A percentile compares a stretch with the other conserved stretches of the same genome.
Conservation (phyloP, 2,113 vertebrate genomes). For the Mellivora capensis region DNA sequence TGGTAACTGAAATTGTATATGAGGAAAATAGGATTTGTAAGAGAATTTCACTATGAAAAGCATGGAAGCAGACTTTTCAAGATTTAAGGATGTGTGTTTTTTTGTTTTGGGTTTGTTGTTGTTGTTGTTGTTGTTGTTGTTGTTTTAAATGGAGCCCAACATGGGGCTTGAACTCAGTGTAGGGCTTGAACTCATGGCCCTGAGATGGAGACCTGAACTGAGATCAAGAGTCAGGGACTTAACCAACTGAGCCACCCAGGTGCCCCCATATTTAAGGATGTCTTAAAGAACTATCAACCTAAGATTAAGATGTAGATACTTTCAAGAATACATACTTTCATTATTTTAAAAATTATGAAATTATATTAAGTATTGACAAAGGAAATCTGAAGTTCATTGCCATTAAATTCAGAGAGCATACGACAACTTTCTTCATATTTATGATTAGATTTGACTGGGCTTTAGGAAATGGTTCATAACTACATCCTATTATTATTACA, state of each 20-base stretch:
- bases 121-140: too few relatives aligned
- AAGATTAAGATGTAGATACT: neutral
- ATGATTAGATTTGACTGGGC: neutral
- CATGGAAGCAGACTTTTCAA: neutral
- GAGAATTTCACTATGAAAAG: neutral
- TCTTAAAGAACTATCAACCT: neutral
- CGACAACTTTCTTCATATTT: neutral
- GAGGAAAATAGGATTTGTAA: neutral
- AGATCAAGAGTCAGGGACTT: neutral
- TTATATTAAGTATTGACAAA: neutral
- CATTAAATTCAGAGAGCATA: neutral
- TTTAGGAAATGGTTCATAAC: neutral
- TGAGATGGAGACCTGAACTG: neutral
- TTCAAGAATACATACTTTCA: neutral
- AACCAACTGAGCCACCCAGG: neutral
- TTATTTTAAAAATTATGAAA: neutral
- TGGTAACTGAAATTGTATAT: neutral
- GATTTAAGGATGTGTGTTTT: neutral
- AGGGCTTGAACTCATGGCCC: neutral
- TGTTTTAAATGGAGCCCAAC: neutral
- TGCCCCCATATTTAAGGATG: neutral
- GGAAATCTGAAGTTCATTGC: neutral
- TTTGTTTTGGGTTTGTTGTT: neutral
- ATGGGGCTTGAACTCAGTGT: neutral
- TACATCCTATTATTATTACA: neutral